These are phyloP conservation scores for Hedya salicella DNA, from an alignment of 2,888 invertebrate genomes.

Conservation along the genomic window DNA sequence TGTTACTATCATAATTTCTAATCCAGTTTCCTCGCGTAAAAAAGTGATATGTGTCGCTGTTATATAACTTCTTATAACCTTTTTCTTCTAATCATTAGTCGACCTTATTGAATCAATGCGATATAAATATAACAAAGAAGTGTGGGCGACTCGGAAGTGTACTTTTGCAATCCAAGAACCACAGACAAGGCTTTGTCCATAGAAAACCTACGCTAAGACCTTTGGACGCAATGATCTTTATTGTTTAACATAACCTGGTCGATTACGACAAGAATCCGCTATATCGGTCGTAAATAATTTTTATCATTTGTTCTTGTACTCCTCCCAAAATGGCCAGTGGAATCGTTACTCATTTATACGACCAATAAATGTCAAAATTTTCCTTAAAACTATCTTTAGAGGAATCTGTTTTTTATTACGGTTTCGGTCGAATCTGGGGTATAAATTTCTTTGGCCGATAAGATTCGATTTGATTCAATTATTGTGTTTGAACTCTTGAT, in stretches of 20 bases:
- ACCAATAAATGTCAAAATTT: constrained; percentile 69
- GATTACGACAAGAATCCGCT: constrained; percentile 31
- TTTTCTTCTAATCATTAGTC: not conserved
- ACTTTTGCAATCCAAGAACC: constrained; percentile 29
- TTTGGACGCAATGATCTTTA: constrained; percentile 44
- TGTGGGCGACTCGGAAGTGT: constrained; percentile 23
- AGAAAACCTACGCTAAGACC: constrained; percentile 28
- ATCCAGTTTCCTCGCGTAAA: not conserved
- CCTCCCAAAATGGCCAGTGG: constrained; percentile 62
- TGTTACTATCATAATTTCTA: constrained; percentile 29
- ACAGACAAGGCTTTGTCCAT: not conserved
- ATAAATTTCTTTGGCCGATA: constrained; percentile 39
- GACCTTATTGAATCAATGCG: constrained; percentile 19
- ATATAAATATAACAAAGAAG: constrained; percentile 5
- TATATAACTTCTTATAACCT: not conserved
- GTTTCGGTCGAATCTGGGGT: constrained; percentile 40
- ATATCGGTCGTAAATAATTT: constrained; percentile 61
- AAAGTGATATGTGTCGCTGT: not conserved
- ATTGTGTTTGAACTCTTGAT: constrained; percentile 6
- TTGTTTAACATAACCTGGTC: constrained; percentile 36
- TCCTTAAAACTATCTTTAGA: constrained; percentile 63
- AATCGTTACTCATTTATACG: constrained; percentile 69
- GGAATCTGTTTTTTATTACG: constrained; percentile 47
- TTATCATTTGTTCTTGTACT: constrained; percentile 54
- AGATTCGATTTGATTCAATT: constrained; percentile 39